These are phyloP conservation scores for Paraescarpia echinospica DNA, from an alignment of 1,140 invertebrate genomes.

Conservation along the genomic window DNA sequence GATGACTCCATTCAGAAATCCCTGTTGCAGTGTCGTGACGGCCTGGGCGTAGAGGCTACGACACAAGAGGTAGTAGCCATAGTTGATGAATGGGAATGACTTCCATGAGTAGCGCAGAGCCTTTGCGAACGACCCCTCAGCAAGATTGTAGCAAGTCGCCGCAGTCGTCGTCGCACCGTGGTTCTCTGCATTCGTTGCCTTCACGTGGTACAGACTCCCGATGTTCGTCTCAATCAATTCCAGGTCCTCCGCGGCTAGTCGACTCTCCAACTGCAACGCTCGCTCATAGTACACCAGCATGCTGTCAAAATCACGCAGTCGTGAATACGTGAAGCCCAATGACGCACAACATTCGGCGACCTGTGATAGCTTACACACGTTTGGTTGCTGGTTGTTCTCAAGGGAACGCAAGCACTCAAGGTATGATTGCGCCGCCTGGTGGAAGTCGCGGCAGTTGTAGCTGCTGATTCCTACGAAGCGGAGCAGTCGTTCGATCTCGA, in stretches of 20 bases:
- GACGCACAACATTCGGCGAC: constrained; percentile 19
- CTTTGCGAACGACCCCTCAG: constrained; percentile 14
- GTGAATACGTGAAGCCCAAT: constrained; percentile 17
- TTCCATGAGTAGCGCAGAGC: constrained; percentile 23
- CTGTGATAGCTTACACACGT: not conserved
- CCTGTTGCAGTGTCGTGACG: constrained; percentile 10
- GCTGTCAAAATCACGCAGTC: constrained; percentile 24
- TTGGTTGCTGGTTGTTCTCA: not conserved
- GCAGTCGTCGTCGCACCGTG: not conserved
- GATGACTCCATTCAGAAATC: constrained; percentile 18
- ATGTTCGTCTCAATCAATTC: constrained; percentile 21
- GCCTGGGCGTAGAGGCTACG: not conserved
- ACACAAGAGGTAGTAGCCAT: constrained; percentile 20
- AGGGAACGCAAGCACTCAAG: constrained; percentile 16
- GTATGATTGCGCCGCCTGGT: not conserved
- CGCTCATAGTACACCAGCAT: constrained; percentile 22
- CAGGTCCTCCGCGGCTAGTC: constrained; percentile 10
- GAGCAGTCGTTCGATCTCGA: constrained; percentile 13
- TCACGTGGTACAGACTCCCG: constrained; percentile 25
- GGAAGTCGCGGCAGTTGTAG: constrained; percentile 18
- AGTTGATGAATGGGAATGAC: constrained; percentile 25
- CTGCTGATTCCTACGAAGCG: constrained; percentile 17
- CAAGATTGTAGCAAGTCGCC: not conserved
- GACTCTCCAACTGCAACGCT: not conserved
- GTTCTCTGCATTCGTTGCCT: constrained; percentile 15